These are phyloP conservation scores for Dynastes hyllus DNA, from an alignment of 2,888 invertebrate genomes.

Conservation along the genomic window DNA sequence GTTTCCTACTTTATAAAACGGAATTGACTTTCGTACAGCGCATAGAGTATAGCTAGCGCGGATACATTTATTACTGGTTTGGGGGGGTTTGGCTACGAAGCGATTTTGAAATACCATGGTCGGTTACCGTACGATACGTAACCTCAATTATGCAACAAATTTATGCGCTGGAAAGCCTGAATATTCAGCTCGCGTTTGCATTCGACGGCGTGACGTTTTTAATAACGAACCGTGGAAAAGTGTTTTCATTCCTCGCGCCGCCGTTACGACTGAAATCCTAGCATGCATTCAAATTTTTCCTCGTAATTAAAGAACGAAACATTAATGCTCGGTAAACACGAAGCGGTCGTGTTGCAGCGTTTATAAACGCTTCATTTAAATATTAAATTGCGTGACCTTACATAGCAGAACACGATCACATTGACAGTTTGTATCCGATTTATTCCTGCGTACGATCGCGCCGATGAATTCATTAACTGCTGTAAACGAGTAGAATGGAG, in stretches of 20 bases:
- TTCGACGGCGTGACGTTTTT: conserved; percentile 37
- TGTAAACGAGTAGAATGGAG: neutral
- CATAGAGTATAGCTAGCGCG: too few species aligned
- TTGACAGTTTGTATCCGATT: conserved; percentile 8
- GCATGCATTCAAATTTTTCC: conserved; percentile 36
- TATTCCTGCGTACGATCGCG: neutral
- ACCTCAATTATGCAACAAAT: conserved; percentile 30
- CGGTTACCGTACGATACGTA: neutral
- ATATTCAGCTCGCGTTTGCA: conserved; percentile 6
- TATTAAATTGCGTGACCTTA: conserved; percentile 31
- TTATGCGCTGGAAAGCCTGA: conserved; percentile 11
- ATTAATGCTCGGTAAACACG: conserved; percentile 34
- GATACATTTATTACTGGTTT: too few species aligned
- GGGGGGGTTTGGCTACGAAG: neutral
- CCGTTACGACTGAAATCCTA: conserved; percentile 20
- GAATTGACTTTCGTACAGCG: too few species aligned
- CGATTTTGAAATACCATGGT: conserved; percentile 8
- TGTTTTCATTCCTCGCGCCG: neutral
- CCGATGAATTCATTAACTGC: conserved; percentile 28
- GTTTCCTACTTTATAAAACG: too few species aligned
- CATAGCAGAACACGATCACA: neutral
- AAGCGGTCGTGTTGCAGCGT: conserved; percentile 1
- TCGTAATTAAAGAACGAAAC: conserved; percentile 24
- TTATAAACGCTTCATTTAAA: conserved; percentile 32
- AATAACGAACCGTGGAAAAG: conserved; percentile 17